A percentile compares a stretch with the other conserved stretches of the same genome.
Evolutionary conservation across 2,797 vertebrate species (phyloP).

Genomic region (Argya squamiceps): DNA sequence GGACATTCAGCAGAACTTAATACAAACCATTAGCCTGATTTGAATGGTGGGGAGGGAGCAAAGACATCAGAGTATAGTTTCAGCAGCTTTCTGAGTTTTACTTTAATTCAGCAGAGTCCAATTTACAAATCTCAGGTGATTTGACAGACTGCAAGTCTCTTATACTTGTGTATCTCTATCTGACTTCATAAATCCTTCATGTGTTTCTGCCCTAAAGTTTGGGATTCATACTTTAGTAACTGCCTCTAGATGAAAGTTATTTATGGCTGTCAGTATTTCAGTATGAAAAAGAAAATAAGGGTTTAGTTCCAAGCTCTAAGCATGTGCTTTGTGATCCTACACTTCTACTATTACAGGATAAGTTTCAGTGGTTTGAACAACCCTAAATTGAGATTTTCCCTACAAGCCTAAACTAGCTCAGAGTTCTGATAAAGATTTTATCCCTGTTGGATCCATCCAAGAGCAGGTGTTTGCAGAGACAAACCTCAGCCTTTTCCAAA

Average conservation of each 20-base stretch:
- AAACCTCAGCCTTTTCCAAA: neutral
- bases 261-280: neutral
- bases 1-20: slow-evolving; percentile 27
- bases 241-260: neutral
- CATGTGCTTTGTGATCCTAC: neutral
- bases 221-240: neutral
- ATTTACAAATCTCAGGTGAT: neutral
- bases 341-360: neutral
- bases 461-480: slow-evolving; percentile 31
- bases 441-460: neutral
- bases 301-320: neutral
- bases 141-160: neutral
- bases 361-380: neutral
- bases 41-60: neutral
- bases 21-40: slow-evolving; percentile 23
- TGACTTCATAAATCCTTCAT: slow-evolving; percentile 28
- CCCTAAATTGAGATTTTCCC: neutral
- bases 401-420: neutral
- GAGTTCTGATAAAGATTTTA: neutral
- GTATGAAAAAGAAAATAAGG: neutral
- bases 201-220: neutral
- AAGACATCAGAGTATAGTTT: neutral
- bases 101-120: neutral
- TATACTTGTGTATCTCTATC: neutral
- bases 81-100: slow-evolving; percentile 6